Base-by-base conservation (phyloP, 2,888 invertebrate genomes). In the Drosophila macrospina region DNA sequence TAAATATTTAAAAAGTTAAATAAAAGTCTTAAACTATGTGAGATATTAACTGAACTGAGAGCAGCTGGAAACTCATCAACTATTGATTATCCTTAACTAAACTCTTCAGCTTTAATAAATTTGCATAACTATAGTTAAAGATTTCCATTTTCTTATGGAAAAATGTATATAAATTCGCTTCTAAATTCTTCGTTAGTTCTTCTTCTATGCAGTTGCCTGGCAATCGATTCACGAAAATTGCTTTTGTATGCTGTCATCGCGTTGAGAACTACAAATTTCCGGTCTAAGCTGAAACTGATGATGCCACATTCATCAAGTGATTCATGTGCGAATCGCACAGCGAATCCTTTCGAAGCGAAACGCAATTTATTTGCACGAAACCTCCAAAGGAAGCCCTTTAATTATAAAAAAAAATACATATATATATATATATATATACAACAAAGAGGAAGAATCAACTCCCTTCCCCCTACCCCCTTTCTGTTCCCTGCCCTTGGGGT, bases 221-320 rank as follows among this genome's bases (percentile, higher is more conserved):
- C 26, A 47, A 47, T 47, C 13, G 48, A 32, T 41, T 42, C 39
- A 16, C 11, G 26, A 10, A 34, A 42, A 51, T 42, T 39, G 52
- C 30, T 52, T 42, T 42, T 32, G 34, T 52, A 54, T 52, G 63
- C 50, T 62, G 52, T 69, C 64, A 37, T 45, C 54, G 39, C 16
- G n/a, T 6, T 15, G 32, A 28, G 50, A 28, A 37, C 66, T 45
- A 13, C 52, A 59, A 63, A 78, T 78, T 77, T 74, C 73, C 78
- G 68, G 68, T 66, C 42, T 68, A 39, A 50, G 11, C 48, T 45
- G 42, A 47, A 64, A 82, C 60, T 50, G 54, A 72, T 41, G 78
- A 65, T 80, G 62, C 85, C 62, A 60, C 85, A 87, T 69, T 65
- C 70, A 42, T 61, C 59, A 69, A 74, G 81, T 41, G 52, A 84